Evolutionary conservation across 37 sponge, comb jelly and placozoan species (phyloP).

Genomic region (Eunapius fragilis): DNA sequence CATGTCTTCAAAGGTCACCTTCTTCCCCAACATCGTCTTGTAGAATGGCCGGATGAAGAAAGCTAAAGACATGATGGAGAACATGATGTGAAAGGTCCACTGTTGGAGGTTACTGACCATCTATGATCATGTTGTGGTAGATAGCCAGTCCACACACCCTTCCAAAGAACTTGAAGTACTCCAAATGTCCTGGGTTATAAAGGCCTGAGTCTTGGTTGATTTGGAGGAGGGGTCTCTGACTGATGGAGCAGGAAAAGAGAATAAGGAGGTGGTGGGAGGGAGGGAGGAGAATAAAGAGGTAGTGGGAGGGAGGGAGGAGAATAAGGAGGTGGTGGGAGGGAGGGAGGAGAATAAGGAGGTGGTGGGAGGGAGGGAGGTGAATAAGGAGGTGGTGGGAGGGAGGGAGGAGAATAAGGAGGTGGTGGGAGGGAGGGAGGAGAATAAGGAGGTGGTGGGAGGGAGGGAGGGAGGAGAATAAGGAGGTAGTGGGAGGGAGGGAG

Average conservation of each 20-base stretch:
- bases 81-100: no score
- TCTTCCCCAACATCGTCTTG: constrained; percentile 90
- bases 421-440: no score
- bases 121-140: constrained; percentile 94
- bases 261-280: not conserved
- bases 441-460: no score
- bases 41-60: constrained; percentile 98
- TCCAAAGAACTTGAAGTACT: constrained; percentile 92
- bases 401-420: no score
- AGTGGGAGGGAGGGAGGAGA: not conserved
- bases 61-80: no score
- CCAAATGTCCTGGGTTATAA: constrained; percentile 86
- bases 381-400: not conserved
- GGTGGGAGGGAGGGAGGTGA: not conserved
- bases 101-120: no score
- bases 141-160: constrained; percentile 97
- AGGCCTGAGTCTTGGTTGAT: constrained; percentile 95
- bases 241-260: constrained; percentile 16
- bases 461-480: no score
- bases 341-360: not conserved
- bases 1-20: constrained; percentile 86
- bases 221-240: constrained; percentile 98
- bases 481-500: no score
- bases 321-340: no score
- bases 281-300: not conserved